phyloP scores from a whole-genome alignment of 2,113 vertebrate species.

The Embiotoca jacksoni region DNA sequence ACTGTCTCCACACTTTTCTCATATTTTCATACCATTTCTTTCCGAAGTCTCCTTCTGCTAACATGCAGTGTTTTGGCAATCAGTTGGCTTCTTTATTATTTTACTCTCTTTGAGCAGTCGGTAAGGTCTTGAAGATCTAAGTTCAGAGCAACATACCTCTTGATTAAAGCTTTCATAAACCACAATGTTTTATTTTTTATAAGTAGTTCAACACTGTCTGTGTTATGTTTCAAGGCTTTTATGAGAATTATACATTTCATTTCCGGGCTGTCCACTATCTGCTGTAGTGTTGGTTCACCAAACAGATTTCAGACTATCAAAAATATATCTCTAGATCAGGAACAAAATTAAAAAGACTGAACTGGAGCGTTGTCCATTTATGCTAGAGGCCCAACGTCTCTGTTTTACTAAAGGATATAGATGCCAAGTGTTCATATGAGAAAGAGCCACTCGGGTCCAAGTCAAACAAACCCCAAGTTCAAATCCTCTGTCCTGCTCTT shows the following conservation, averaged over 20 bases:
- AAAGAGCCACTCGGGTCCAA: conserved; percentile 64
- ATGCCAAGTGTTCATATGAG: conserved; percentile 72
- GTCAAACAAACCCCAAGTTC: conserved; percentile 73
- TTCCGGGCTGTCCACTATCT: conserved; percentile 25
- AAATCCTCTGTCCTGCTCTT: conserved; percentile 51
- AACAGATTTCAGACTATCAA: conserved; percentile 34
- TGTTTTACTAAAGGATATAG: conserved; percentile 57
- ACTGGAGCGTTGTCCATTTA: conserved; percentile 41
- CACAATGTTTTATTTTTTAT: conserved; percentile 31
- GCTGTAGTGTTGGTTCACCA: conserved; percentile 24
- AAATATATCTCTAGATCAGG: conserved; percentile 43
- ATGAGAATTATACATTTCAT: conserved; percentile 39
- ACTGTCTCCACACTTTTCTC: background rate
- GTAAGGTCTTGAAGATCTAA: background rate
- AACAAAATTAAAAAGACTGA: conserved; percentile 48
- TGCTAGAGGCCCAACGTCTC: conserved; percentile 42
- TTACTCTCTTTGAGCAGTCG: background rate
- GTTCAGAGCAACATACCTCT: background rate
- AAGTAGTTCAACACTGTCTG: conserved; percentile 18
- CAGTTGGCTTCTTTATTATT: background rate
- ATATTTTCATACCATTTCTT: conserved; percentile 12
- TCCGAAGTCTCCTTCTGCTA: background rate
- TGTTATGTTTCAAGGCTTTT: conserved; percentile 48
- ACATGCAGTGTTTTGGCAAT: background rate
- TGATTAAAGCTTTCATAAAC: conserved; percentile 18